Percentiles rank a stretch among this genome's conserved stretches.
These are phyloP conservation scores for Indri indri DNA, from an alignment of 2,113 vertebrate genomes.

Conservation along the genomic window DNA sequence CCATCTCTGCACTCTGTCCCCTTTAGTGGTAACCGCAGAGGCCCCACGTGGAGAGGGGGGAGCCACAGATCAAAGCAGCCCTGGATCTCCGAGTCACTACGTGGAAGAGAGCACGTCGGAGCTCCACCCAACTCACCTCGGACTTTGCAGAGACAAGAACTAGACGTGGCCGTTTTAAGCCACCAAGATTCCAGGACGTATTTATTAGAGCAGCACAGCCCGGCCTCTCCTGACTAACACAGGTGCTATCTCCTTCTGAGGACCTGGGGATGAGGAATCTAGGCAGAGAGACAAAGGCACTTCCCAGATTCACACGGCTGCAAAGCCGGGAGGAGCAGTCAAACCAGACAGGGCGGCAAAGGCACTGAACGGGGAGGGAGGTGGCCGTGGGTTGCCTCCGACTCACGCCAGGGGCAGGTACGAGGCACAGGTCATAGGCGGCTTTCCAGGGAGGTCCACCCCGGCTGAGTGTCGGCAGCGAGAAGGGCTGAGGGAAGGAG, in stretches of 20 bases:
- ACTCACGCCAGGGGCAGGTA: not conserved
- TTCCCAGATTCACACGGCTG: too few relatives aligned
- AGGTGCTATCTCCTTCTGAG: rapidly evolving
- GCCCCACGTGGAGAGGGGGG: not conserved
- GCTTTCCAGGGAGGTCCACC: rapidly evolving
- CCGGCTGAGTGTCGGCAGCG: rapidly evolving
- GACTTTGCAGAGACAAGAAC: rapidly evolving
- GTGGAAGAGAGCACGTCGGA: too few relatives aligned
- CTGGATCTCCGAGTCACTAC: not conserved
- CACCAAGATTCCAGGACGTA: not conserved
- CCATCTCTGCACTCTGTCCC: not conserved
- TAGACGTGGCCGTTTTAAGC: rapidly evolving
- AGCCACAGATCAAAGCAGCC: not conserved
- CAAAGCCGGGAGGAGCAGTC: not conserved
- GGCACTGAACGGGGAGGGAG: not conserved
- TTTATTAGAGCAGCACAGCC: not conserved
- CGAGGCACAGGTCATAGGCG: not conserved
- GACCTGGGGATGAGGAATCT: not conserved
- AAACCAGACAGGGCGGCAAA: not conserved
- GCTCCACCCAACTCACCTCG: rapidly evolving
- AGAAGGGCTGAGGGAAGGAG: not conserved
- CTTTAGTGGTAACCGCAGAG: rapidly evolving
- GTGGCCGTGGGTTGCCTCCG: not conserved
- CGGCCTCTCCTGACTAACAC: not conserved
- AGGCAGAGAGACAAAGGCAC: not conserved